Conservation (phyloP, 1,140 invertebrate species). For the Acromyrmex heyeri region DNA sequence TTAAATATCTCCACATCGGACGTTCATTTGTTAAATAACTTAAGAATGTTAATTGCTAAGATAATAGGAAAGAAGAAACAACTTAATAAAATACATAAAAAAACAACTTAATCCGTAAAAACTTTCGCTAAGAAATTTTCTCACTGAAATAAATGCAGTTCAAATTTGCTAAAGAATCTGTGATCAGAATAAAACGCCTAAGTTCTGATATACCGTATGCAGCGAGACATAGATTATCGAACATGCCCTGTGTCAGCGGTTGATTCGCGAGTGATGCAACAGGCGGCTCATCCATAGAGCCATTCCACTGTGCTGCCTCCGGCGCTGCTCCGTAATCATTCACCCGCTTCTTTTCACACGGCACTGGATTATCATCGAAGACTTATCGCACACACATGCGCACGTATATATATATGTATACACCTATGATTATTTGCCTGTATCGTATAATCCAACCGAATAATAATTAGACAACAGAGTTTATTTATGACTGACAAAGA, state of each 20-base stretch:
- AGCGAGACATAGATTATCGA: slow-evolving; percentile 26
- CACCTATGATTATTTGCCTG: slow-evolving; percentile 19
- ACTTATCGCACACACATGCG: background rate
- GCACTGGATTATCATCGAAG: slow-evolving; percentile 32
- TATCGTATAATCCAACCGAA: slow-evolving; percentile 20
- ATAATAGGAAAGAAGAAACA: background rate
- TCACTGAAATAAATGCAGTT: background rate
- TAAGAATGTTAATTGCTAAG: background rate
- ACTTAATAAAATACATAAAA: no score
- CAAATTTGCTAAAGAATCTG: background rate
- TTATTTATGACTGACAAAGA: background rate
- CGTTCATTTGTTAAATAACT: background rate
- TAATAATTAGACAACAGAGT: background rate
- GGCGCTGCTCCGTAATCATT: slow-evolving; percentile 43
- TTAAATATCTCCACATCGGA: background rate
- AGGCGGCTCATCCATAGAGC: slow-evolving; percentile 55
- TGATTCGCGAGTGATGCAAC: slow-evolving; percentile 41
- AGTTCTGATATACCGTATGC: background rate
- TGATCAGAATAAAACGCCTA: background rate
- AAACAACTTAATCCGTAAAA: background rate
- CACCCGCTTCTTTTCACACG: slow-evolving; percentile 31
- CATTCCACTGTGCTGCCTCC: slow-evolving; percentile 34
- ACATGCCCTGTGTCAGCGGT: background rate
- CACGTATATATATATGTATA: no score
- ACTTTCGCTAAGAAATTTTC: background rate